Evolutionary conservation across 1,140 invertebrate species (phyloP).

Genomic region (Branchinecta lynchi): DNA sequence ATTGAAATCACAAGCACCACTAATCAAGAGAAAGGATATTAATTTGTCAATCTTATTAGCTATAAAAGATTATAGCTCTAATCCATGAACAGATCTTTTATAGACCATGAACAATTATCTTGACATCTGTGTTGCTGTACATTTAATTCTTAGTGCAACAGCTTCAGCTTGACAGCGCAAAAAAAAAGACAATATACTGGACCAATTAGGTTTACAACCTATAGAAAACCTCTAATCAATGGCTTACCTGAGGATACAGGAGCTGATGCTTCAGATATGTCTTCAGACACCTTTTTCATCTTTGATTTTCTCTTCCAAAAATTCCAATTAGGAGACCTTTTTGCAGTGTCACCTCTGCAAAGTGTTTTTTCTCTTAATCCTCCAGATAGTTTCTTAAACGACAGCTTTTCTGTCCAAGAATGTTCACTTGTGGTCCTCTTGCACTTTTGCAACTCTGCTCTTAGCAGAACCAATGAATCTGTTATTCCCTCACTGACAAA

Average conservation of each 20-base stretch:
- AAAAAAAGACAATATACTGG: background rate
- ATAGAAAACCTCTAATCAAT: background rate
- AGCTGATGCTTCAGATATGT: background rate
- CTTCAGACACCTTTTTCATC: background rate
- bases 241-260: background rate
- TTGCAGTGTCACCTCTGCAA: background rate
- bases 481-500: slow-evolving; percentile 4
- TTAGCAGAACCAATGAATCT: background rate
- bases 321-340: background rate
- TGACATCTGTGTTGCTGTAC: no score
- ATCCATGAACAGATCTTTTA: no score
- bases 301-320: slow-evolving; percentile 4
- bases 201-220: background rate
- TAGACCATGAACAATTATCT: no score
- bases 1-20: no score
- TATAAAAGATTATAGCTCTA: no score
- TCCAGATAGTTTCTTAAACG: background rate
- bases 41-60: no score
- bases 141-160: background rate
- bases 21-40: no score
- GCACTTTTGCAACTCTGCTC: background rate
- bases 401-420: background rate
- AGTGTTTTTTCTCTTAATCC: background rate
- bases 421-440: background rate
- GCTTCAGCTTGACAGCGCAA: background rate